Evolutionary conservation across 2,797 vertebrate species (phyloP).

Genomic region (Fistularia commersonii): DNA sequence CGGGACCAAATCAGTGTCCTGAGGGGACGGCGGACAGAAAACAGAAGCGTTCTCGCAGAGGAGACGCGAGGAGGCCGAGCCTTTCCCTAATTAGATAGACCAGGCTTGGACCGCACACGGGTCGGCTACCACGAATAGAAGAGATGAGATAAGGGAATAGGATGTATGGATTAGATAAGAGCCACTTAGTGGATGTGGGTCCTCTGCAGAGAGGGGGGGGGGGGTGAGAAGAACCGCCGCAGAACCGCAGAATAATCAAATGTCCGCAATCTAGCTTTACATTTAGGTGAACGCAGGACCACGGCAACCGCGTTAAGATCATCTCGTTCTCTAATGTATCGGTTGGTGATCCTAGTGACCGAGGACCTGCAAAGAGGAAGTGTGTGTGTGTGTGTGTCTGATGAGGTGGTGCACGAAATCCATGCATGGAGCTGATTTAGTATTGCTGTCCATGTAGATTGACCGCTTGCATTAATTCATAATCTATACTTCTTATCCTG

Average conservation of each 20-base stretch:
- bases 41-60: constrained; percentile 38
- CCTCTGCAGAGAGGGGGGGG: constrained; percentile 41
- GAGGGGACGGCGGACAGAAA: constrained; percentile 33
- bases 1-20: constrained; percentile 46
- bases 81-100: constrained; percentile 59
- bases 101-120: constrained; percentile 50
- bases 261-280: no score
- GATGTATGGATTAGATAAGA: constrained; percentile 70
- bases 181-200: constrained; percentile 49
- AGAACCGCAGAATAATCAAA: no score
- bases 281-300: no score
- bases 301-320: no score
- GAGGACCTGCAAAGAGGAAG: no score
- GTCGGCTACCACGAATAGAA: constrained; percentile 43
- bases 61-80: constrained; percentile 49
- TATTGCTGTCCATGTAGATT: no score
- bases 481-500: no score
- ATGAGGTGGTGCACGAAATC: neutral
- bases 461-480: no score
- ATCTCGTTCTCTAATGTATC: no score
- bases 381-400: neutral
- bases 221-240: no score
- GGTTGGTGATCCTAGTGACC: no score
- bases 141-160: constrained; percentile 54
- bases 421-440: no score